phyloP scores from a whole-genome alignment of 1,140 invertebrate species.

The Bombus impatiens region DNA sequence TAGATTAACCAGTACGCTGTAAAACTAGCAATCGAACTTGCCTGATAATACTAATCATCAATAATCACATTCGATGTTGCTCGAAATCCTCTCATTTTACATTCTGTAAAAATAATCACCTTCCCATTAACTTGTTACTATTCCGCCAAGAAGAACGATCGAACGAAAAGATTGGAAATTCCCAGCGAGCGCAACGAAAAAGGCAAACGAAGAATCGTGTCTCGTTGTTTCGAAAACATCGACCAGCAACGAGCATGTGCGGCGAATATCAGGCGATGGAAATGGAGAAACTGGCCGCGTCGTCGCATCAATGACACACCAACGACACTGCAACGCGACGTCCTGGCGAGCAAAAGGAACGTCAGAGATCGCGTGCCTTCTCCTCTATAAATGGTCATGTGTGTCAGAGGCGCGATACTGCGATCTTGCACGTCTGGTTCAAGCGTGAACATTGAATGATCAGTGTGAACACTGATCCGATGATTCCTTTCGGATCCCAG shows the following conservation, averaged over 20 bases:
- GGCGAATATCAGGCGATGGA: conserved; percentile 5
- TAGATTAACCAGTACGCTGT: no score
- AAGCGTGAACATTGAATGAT: conserved; percentile 56
- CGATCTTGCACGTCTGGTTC: neutral
- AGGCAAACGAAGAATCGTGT: neutral
- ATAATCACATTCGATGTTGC: no score
- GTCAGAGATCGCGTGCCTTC: conserved; percentile 35
- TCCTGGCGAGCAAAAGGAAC: conserved; percentile 25
- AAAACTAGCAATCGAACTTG: no score
- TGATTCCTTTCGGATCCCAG: conserved; percentile 63
- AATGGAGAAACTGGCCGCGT: neutral
- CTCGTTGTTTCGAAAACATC: conserved; percentile 4
- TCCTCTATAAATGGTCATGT: conserved; percentile 75
- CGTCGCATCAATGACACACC: conserved; percentile 9
- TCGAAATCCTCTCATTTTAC: no score
- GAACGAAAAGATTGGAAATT: no score
- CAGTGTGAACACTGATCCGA: conserved; percentile 49
- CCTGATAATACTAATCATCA: no score
- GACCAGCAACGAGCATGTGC: neutral
- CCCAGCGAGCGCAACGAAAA: neutral
- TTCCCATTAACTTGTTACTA: no score
- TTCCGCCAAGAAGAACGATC: no score
- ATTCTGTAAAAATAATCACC: no score
- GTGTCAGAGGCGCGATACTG: conserved; percentile 56
- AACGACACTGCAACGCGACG: conserved; percentile 16